Conservation (phyloP, 2,797 vertebrate species). For the Oophaga sylvatica region DNA sequence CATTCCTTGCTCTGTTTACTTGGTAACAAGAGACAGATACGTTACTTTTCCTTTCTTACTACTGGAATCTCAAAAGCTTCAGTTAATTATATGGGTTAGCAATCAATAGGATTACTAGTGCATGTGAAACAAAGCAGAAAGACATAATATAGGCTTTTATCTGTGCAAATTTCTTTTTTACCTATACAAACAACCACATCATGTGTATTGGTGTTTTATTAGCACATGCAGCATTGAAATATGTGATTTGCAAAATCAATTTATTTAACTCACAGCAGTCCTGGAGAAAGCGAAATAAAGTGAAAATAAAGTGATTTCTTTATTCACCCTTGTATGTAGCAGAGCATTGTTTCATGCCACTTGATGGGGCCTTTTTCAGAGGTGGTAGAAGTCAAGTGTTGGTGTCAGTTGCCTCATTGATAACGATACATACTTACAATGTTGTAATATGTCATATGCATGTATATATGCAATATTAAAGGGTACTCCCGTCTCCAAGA, state of each 20-base stretch:
- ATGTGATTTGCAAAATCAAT: no score
- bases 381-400: no score
- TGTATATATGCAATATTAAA: no score
- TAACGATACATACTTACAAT: no score
- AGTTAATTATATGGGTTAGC: slow-evolving; percentile 6
- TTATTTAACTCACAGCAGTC: not conserved
- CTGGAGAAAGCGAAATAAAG: no score
- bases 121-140: slow-evolving; percentile 3
- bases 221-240: not conserved
- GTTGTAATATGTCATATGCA: no score
- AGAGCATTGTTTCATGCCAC: no score
- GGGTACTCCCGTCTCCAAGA: no score
- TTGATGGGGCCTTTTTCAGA: no score
- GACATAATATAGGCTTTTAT: not conserved
- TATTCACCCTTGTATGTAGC: no score
- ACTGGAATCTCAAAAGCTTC: slow-evolving; percentile 14
- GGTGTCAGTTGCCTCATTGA: no score
- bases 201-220: slow-evolving; percentile 8
- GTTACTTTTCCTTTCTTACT: not conserved
- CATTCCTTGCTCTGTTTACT: slow-evolving; percentile 7
- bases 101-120: slow-evolving; percentile 32
- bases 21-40: slow-evolving; percentile 7
- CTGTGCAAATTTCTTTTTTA: not conserved
- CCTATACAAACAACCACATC: not conserved
- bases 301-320: no score